Percentiles rank a stretch among this genome's conserved stretches.
Evolutionary conservation across 2,888 invertebrate genomes (phyloP).

Genomic region (Prionchulus punctatus): DNA sequence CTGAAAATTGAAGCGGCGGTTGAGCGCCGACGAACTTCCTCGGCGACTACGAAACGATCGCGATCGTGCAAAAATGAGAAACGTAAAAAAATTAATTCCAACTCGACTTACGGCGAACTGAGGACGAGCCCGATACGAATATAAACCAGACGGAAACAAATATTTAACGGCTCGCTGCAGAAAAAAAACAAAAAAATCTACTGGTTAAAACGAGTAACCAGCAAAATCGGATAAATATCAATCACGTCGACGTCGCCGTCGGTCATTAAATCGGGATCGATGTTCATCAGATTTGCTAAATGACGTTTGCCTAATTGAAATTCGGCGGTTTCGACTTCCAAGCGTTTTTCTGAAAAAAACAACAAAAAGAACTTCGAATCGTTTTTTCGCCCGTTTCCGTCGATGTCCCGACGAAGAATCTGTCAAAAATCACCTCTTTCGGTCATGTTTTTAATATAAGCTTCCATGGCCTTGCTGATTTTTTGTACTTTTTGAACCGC

Average conservation of each 20-base stretch:
- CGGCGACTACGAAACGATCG: neutral
- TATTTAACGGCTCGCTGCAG: conserved; percentile 68
- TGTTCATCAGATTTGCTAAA: conserved; percentile 96
- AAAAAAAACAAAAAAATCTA: conserved; percentile 1
- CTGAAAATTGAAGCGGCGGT: conserved; percentile 30
- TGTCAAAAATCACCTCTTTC: neutral
- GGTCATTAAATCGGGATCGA: conserved; percentile 68
- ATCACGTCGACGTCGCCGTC: conserved; percentile 67
- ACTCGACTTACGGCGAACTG: conserved; percentile 49
- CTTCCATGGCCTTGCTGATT: conserved; percentile 8
- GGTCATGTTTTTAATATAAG: conserved; percentile 3
- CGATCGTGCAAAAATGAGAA: conserved; percentile 3
- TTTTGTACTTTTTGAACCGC: neutral
- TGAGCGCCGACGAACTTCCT: neutral
- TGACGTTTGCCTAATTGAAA: conserved; percentile 83
- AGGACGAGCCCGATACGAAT: conserved; percentile 65
- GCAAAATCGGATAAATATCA: neutral
- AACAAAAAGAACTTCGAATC: neutral
- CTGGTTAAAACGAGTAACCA: neutral
- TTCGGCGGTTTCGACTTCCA: conserved; percentile 57
- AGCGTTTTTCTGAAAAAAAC: conserved; percentile 51
- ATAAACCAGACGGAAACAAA: conserved; percentile 85
- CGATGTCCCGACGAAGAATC: neutral
- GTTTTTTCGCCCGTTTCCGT: neutral
- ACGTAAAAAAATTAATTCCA: conserved; percentile 5